Base-by-base conservation (phyloP, 92 coral and sea anemone species). In the Scolanthus callimorphus region DNA sequence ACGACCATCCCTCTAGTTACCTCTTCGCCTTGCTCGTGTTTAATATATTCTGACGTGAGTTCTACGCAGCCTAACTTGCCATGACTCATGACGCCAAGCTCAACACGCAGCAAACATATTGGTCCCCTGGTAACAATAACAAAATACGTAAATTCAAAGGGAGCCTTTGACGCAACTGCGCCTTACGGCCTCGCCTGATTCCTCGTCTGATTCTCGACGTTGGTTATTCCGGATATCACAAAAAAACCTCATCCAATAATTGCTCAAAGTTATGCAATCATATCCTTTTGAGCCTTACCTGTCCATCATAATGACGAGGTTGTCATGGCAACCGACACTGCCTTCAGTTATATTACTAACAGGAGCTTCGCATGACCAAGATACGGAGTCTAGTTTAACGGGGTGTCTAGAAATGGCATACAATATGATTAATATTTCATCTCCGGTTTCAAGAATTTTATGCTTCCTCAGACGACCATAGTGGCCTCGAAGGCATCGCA, bases 341-440 rank as follows among this genome's bases (percentile, higher is more conserved):
- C 83, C 85, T 54, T 92, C 98, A 1, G 76, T 67, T 43, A 83
- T 62, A 67, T 74, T 83, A 44, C 79, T 78, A 37, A 92, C 67
- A 21, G 96, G 82, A 12, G 91, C 91, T 27, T 92, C 96, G 55
- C 96, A 87, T 39, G 98, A 92, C 98, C 98, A 92, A 0, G 82
- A 51, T 25, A 82, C 92, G 27, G 60, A 29, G 17, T 63, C 71
- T 19, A 92, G 79, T 29, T 74, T 88, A 17, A 85, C 74, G 43
- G 73, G 67, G 59, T 46, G 34, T 30, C 82, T 65, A 23, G 3
- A 39, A 25, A 69, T 8, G 38, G n/a, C n/a, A n/a, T n/a, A n/a
- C n/a, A n/a, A n/a, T n/a, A n/a, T n/a, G n/a, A n/a, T n/a, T n/a
- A n/a, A n/a, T n/a, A n/a, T n/a, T n/a, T n/a, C n/a, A n/a, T n/a